Conservation (phyloP, 2,888 invertebrate species). For the Spialia ferax region DNA sequence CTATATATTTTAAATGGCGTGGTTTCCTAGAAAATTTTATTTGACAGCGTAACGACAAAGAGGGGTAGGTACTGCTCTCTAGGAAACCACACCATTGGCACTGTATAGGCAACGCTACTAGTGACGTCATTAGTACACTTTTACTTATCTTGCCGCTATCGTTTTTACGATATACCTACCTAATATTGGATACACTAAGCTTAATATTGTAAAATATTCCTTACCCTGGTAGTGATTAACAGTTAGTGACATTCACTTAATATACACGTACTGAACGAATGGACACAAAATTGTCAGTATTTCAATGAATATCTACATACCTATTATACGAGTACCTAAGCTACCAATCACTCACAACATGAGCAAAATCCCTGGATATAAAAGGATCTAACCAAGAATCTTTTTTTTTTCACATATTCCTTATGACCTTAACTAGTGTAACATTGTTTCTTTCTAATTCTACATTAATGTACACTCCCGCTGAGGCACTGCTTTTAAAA, state of each 20-base stretch:
- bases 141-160: slow-evolving; percentile 14
- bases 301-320: slow-evolving; percentile 2
- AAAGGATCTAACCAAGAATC: slow-evolving; percentile 3
- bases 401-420: neutral
- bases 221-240: slow-evolving; percentile 37
- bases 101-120: too few relatives aligned
- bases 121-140: neutral
- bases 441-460: neutral
- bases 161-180: slow-evolving; percentile 10
- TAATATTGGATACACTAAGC: slow-evolving; percentile 23
- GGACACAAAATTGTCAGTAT: slow-evolving; percentile 23
- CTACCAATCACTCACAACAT: slow-evolving; percentile 5
- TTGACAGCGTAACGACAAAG: too few relatives aligned
- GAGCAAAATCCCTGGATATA: slow-evolving; percentile 9
- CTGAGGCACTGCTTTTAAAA: slow-evolving; percentile 1
- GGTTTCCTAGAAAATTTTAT: too few relatives aligned
- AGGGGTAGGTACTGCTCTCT: too few relatives aligned
- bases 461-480: neutral
- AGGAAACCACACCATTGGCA: too few relatives aligned
- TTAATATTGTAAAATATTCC: slow-evolving; percentile 28
- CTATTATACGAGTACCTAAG: too few relatives aligned
- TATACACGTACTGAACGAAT: slow-evolving; percentile 13
- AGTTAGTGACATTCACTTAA: slow-evolving; percentile 25
- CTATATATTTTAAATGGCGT: too few relatives aligned
- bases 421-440: neutral